Base-by-base conservation (phyloP, 1,140 invertebrate species). In the Drosophila punjabiensis region DNA sequence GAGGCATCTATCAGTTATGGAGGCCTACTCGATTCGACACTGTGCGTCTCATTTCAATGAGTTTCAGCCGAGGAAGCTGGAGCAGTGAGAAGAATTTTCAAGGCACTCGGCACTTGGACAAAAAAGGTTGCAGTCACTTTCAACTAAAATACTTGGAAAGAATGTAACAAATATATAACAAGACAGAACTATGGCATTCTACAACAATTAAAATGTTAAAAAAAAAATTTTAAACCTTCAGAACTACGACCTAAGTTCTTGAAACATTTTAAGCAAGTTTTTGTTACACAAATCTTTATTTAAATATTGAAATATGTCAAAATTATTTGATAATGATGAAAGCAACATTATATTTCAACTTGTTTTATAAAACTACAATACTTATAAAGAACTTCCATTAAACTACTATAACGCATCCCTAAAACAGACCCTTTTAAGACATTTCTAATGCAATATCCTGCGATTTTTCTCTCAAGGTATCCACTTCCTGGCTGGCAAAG, bases 1-100 rank as follows among this genome's bases (percentile, higher is more conserved):
- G 73, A 85, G 85, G 78, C 85, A 89, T 84, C 85, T 79, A 88
- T 88, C 85, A 81, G 83, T 82, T 82, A 82, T 80, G 85, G 80
- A 56, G 53, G 55, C 45, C 48, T 39, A 70, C 62, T 56, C 64
- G 67, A 62, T 64, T 63, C 76, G 80, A 78, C 81, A 71, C 7
- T 79, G 61, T 73, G 77, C 66, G 85, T 81, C 81, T 88, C 79
- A 88, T 89, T 85, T 89, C 85, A 85, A 90, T 90, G 86, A 85
- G 85, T 73, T 89, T 78, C 59, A 56, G 52, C 53, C 28, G 16
- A 33, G 52, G 50, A 47, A 48, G 7, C 41, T 24, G 33, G 14
- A 30, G 32, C 39, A 66, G 18, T 59, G 30, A n/a, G 10, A 41
- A 43, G 43, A 48, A 47, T 58, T 56, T 55, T 39, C 43, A 50